phyloP scores from a whole-genome alignment of 2,888 invertebrate species.

The Chymomyza amoena region DNA sequence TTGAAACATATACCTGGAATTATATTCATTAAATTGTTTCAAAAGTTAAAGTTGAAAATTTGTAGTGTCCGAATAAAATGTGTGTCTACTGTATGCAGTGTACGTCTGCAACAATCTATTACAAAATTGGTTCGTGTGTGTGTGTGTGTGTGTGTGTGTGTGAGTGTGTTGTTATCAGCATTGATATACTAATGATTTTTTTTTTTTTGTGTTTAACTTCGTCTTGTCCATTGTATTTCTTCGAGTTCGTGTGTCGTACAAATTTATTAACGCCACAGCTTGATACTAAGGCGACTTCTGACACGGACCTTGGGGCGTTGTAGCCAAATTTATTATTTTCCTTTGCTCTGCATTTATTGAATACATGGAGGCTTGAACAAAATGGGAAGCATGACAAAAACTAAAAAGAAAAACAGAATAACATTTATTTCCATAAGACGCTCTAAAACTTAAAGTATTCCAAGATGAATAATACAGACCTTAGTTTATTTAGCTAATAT shows the following conservation, averaged over 20 bases:
- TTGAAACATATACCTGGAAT: no score
- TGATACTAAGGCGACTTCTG: conserved; percentile 37
- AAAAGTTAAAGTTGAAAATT: no score
- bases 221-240: background rate
- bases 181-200: conserved; percentile 54
- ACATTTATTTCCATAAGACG: no score
- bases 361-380: background rate
- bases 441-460: no score
- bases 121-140: conserved; percentile 37
- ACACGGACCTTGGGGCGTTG: background rate
- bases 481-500: no score
- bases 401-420: no score
- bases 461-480: no score
- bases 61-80: no score
- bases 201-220: conserved; percentile 20
- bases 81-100: no score
- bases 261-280: conserved; percentile 62
- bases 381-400: no score
- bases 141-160: no score
- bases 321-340: background rate
- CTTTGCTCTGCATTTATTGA: background rate
- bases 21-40: no score
- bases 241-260: conserved; percentile 15
- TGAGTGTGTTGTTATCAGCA: conserved; percentile 25
- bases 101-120: background rate